phyloP scores from a whole-genome alignment of 2,113 vertebrate genomes.

The Dipodomys ordii region DNA sequence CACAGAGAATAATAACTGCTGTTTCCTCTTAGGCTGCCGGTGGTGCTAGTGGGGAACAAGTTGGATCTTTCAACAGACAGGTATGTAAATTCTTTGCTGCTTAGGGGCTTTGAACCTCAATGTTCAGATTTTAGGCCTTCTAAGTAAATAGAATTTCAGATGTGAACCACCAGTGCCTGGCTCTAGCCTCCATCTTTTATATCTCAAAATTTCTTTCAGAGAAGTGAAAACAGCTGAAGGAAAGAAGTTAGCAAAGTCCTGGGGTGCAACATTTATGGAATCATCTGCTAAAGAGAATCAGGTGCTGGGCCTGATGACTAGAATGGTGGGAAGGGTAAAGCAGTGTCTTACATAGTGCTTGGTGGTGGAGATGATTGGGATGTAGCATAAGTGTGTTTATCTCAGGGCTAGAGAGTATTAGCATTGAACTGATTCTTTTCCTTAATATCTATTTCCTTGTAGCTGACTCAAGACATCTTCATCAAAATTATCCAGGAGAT shows the following conservation, averaged over 20 bases:
- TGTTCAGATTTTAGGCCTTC: too few species aligned
- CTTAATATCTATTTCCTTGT: not conserved
- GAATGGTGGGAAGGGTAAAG: not conserved
- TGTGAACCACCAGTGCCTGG: too few species aligned
- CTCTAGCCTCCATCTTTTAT: not conserved
- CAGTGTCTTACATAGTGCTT: slow-evolving; percentile 1
- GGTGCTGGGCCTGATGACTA: slow-evolving; percentile 77
- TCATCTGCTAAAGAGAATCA: slow-evolving; percentile 93
- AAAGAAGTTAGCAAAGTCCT: slow-evolving; percentile 91
- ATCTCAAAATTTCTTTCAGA: slow-evolving; percentile 61
- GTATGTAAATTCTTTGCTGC: slow-evolving; percentile 75
- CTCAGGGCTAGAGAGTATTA: not conserved
- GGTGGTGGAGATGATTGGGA: not conserved
- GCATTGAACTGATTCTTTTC: not conserved
- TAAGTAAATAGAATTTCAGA: too few species aligned
- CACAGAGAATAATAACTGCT: not conserved
- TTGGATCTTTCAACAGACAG: slow-evolving; percentile 92
- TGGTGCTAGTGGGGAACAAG: slow-evolving; percentile 94
- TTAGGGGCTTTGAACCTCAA: not conserved
- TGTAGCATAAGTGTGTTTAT: not conserved
- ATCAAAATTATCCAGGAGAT: slow-evolving; percentile 83
- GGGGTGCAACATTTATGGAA: slow-evolving; percentile 92
- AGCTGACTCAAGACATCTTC: slow-evolving; percentile 80
- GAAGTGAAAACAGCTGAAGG: slow-evolving; percentile 90
- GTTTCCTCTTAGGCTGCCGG: slow-evolving; percentile 87